Evolutionary conservation across 1,140 invertebrate species (phyloP).

Genomic region (Physella acuta): DNA sequence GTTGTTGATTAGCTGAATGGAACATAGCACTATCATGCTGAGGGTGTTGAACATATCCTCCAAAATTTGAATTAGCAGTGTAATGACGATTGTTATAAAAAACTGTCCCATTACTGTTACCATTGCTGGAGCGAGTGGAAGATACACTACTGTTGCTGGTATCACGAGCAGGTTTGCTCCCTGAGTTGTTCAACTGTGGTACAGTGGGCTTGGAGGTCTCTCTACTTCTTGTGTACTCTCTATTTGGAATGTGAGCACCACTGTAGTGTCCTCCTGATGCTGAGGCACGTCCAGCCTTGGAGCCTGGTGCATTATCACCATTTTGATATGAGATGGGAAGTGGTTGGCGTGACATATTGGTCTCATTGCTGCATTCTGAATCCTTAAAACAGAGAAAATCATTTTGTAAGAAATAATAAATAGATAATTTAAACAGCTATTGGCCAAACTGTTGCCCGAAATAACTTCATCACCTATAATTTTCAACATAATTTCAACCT

Average conservation of each 20-base stretch:
- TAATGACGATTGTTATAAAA: slow-evolving; percentile 4
- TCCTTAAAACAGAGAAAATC: no score
- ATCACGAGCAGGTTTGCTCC: slow-evolving; percentile 34
- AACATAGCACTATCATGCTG: slow-evolving; percentile 10
- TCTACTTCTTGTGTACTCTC: slow-evolving; percentile 20
- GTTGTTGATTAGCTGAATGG: background rate
- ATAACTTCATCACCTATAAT: background rate
- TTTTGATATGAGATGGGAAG: slow-evolving; percentile 1
- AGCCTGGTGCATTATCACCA: slow-evolving; percentile 1
- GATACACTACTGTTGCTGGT: slow-evolving; percentile 47
- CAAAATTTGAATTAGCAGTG: background rate
- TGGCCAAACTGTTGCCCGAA: background rate
- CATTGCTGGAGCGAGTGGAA: slow-evolving; percentile 38
- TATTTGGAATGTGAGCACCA: slow-evolving; percentile 8
- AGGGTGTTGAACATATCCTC: background rate
- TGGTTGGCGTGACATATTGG: background rate
- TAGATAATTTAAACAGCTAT: no score
- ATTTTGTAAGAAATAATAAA: background rate
- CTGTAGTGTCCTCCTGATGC: slow-evolving; percentile 20
- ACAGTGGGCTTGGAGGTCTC: slow-evolving; percentile 9
- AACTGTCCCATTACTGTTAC: slow-evolving; percentile 17
- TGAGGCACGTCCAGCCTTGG: slow-evolving; percentile 31
- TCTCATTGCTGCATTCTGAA: background rate
- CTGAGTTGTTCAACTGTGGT: slow-evolving; percentile 18
- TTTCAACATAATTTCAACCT: no score